phyloP scores from a whole-genome alignment of 2,888 invertebrate genomes.

The Opisthograptis luteolata region DNA sequence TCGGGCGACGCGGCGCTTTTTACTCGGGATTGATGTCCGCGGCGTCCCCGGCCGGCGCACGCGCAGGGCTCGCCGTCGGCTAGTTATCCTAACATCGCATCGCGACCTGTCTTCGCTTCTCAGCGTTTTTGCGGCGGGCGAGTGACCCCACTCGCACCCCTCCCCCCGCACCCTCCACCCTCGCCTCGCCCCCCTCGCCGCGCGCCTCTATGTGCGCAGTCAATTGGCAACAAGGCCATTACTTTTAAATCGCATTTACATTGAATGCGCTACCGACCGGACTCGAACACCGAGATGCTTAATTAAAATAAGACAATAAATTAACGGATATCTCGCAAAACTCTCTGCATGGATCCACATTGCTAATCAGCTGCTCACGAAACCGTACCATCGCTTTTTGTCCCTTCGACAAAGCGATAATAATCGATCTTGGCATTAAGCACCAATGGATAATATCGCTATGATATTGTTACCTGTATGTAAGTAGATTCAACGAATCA shows the following conservation, averaged over 20 bases:
- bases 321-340: slow-evolving; percentile 56
- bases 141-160: slow-evolving; percentile 37
- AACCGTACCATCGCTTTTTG: slow-evolving; percentile 18
- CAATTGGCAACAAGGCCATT: slow-evolving; percentile 69
- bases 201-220: slow-evolving; percentile 34
- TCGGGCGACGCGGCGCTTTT: slow-evolving; percentile 63
- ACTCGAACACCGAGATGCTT: slow-evolving; percentile 52
- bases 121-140: slow-evolving; percentile 31
- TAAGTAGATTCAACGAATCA: too few species aligned
- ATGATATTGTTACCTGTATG: too few species aligned
- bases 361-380: slow-evolving; percentile 26
- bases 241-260: slow-evolving; percentile 74
- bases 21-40: slow-evolving; percentile 68
- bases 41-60: slow-evolving; percentile 32
- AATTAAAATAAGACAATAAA: slow-evolving; percentile 79
- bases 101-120: slow-evolving; percentile 31
- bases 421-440: slow-evolving; percentile 4
- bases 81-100: slow-evolving; percentile 36
- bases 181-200: slow-evolving; percentile 16
- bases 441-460: background rate
- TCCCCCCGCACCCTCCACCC: background rate
- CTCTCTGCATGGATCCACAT: slow-evolving; percentile 35
- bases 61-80: slow-evolving; percentile 29
- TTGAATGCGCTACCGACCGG: slow-evolving; percentile 69
- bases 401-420: background rate